These are phyloP conservation scores for Balanococcus diminutus DNA, from an alignment of 2,888 invertebrate genomes.

Conservation along the genomic window DNA sequence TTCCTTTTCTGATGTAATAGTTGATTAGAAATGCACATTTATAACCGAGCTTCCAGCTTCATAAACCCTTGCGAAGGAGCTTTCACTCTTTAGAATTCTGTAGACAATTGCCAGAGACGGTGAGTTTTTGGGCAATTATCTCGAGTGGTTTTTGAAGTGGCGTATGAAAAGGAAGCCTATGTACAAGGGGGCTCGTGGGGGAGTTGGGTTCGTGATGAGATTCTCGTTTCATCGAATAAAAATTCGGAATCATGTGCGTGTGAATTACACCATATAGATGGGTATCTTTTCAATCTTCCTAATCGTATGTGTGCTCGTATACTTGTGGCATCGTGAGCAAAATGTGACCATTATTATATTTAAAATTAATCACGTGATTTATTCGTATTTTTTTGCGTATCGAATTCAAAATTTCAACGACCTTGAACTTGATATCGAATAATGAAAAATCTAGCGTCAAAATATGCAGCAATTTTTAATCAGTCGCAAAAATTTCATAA, in stretches of 20 bases:
- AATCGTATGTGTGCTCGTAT: background rate
- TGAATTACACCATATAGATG: background rate
- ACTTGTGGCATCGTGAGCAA: background rate
- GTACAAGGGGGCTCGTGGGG: background rate
- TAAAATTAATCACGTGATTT: background rate
- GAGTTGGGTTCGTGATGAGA: background rate
- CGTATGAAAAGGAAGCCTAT: background rate
- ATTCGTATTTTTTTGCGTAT: background rate
- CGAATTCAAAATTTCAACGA: background rate
- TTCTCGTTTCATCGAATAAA: background rate
- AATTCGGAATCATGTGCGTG: background rate
- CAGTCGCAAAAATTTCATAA: too few relatives aligned
- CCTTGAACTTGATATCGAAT: background rate
- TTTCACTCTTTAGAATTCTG: background rate
- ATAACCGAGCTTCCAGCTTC: background rate
- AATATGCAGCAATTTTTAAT: too few relatives aligned
- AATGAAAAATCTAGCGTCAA: too few relatives aligned
- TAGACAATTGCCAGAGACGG: background rate
- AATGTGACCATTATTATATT: background rate
- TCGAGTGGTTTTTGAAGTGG: background rate
- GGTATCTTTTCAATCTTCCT: background rate
- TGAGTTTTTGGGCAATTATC: conserved; percentile 3
- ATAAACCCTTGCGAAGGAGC: background rate
- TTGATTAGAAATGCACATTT: conserved; percentile 9
- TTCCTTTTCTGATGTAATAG: background rate